Evolutionary conservation across 1,140 invertebrate species (phyloP).

Genomic region (Holcopasites calliopsidis): DNA sequence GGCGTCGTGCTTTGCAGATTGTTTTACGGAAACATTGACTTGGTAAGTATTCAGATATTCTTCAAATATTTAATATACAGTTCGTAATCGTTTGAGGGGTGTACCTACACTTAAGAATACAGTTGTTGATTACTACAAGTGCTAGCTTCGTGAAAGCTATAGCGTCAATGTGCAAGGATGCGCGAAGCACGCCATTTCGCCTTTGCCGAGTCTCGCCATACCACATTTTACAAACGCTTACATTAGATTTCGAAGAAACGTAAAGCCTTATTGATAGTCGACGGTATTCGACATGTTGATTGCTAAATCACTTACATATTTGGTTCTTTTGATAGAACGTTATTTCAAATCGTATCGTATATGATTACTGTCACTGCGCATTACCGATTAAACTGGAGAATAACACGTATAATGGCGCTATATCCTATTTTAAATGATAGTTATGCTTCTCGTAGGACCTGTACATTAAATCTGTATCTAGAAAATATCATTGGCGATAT

Average conservation of each 20-base stretch:
- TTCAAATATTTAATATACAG: background rate
- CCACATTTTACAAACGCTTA: background rate
- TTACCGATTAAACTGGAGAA: too few species aligned
- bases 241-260: too few species aligned
- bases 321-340: too few species aligned
- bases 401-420: too few species aligned
- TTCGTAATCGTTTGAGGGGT: background rate
- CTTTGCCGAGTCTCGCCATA: background rate
- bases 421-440: too few species aligned
- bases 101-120: too few species aligned
- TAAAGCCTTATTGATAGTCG: background rate
- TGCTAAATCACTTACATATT: background rate
- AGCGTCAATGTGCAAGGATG: constrained; percentile 19
- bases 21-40: constrained; percentile 68
- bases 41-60: constrained; percentile 57
- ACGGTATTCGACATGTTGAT: background rate
- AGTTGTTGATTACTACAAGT: too few species aligned
- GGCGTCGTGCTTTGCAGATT: constrained; percentile 58
- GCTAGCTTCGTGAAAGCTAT: too few species aligned
- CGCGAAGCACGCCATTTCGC: constrained; percentile 19
- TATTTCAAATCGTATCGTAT: background rate
- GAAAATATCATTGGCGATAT: too few species aligned
- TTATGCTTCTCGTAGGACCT: too few species aligned
- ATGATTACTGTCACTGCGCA: background rate
- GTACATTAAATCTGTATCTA: too few species aligned